Evolutionary conservation across 2,797 vertebrate genomes (phyloP), one percentile per base, ranked within the genome.

Genomic region (Tenualosa thibaudeaui): DNA sequence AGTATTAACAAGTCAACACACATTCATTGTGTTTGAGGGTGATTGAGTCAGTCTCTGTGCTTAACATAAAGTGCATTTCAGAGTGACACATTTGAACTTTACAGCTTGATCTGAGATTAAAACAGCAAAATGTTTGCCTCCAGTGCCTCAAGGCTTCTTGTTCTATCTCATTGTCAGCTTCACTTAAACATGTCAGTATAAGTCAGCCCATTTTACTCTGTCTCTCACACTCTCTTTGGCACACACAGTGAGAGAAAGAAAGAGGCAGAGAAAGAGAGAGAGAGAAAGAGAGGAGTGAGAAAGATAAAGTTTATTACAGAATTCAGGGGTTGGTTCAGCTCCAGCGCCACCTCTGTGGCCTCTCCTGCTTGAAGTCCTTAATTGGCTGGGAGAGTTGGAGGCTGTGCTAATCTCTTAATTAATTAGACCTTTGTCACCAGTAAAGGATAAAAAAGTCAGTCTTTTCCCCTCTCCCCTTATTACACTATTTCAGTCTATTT

Each of bases 331-430:
- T 43, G 43, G 71, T 78, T 5, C 37, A 78, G 22, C 40, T 46
- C 15, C 68, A 17, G 15, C 4, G 22, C 37, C 71, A 78, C 71
- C 65, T 68, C 65, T 37, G 65, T 31, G 65, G 65, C 65, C 26
- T 68, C 65, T 37, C 31, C 89, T 87, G 85, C 84, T 86, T 90
- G 92, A 93, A 94, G 89, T 86, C 85, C 90, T 86, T 93, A 93
- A 93, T 93, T 93, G 92, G 90, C 24, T 68, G 65, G 88, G 90
- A 89, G 89, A 91, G 93, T 88, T 86, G 86, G 93, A 90, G 90
- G 89, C 90, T 92, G 93, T 94, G 92, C 91, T 92, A 93, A 92
- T 92, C 90, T 90, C 90, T 87, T 91, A 89, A 88, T 94, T 75
- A 75, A 75, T 75, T 75, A 75, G 68, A 75, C 68, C 68, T 75